phyloP scores from a whole-genome alignment of 2,113 vertebrate species.

The Rhizomys pruinosus region DNA sequence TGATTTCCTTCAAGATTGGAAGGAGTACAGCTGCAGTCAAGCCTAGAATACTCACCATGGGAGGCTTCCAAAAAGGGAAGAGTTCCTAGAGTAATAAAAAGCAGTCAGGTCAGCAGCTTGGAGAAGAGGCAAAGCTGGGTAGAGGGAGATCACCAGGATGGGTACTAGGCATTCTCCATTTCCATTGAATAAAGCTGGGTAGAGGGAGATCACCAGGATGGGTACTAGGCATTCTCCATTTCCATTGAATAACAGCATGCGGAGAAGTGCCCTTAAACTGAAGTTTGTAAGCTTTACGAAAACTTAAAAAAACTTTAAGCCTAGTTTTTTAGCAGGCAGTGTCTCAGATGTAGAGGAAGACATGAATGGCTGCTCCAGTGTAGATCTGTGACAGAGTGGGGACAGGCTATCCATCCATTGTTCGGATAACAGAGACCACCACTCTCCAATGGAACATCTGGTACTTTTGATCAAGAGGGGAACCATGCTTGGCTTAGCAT shows the following conservation, averaged over 20 bases:
- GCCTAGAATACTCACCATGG: slow-evolving; percentile 31
- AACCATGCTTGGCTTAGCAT: not conserved
- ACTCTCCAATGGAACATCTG: not conserved
- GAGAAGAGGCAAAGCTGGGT: slow-evolving; percentile 59
- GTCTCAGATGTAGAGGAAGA: not conserved
- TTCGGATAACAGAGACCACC: not conserved
- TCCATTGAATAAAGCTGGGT: slow-evolving; percentile 38
- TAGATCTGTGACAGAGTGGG: not conserved
- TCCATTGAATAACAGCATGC: not conserved
- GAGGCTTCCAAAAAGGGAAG: slow-evolving; percentile 73
- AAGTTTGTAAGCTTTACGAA: not conserved
- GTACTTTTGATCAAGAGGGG: not conserved
- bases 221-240: slow-evolving; percentile 28
- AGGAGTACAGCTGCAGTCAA: slow-evolving; percentile 66
- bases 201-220: slow-evolving; percentile 45
- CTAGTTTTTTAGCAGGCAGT: not conserved
- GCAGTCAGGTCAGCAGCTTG: slow-evolving; percentile 49
- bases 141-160: slow-evolving; percentile 45
- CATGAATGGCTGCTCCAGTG: not conserved
- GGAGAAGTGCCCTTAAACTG: slow-evolving; percentile 22
- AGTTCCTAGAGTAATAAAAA: slow-evolving; percentile 75
- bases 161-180: slow-evolving; percentile 28
- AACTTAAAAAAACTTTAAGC: not conserved
- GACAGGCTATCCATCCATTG: not conserved
- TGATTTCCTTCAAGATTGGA: slow-evolving; percentile 81